phyloP scores from a whole-genome alignment of 2,888 invertebrate species.

The Plagodis dolabraria region DNA sequence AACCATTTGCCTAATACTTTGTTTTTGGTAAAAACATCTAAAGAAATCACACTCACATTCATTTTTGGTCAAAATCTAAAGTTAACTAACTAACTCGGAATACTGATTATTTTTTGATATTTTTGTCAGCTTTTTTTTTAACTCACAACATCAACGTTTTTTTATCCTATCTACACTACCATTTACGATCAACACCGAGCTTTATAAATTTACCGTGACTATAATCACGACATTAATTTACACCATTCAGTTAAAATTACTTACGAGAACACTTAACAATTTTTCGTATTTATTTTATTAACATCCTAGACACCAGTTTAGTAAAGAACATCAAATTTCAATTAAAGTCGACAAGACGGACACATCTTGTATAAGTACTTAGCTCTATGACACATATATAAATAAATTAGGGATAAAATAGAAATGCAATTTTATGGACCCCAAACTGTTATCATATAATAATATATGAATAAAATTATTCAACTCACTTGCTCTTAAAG shows the following conservation, averaged over 20 bases:
- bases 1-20: neutral
- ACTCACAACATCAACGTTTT: slow-evolving; percentile 33
- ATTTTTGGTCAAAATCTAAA: slow-evolving; percentile 27
- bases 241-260: too few relatives aligned
- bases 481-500: too few relatives aligned
- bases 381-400: neutral
- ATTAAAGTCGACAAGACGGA: neutral
- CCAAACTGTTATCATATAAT: slow-evolving; percentile 20
- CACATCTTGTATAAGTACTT: slow-evolving; percentile 3
- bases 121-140: slow-evolving; percentile 29
- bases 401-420: neutral
- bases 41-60: slow-evolving; percentile 6
- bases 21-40: neutral
- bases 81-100: slow-evolving; percentile 17
- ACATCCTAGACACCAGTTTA: neutral
- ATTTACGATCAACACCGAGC: slow-evolving; percentile 14
- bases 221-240: neutral
- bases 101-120: slow-evolving; percentile 30
- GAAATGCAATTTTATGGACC: slow-evolving; percentile 47
- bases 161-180: slow-evolving; percentile 22
- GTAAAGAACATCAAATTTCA: neutral
- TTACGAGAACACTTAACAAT: neutral
- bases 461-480: neutral
- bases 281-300: neutral
- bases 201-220: slow-evolving; percentile 3